Evolutionary conservation across 37 sponge, comb jelly and placozoan genomes (phyloP), one percentile per base, ranked within the genome.

Genomic region (Beroe ovata): DNA sequence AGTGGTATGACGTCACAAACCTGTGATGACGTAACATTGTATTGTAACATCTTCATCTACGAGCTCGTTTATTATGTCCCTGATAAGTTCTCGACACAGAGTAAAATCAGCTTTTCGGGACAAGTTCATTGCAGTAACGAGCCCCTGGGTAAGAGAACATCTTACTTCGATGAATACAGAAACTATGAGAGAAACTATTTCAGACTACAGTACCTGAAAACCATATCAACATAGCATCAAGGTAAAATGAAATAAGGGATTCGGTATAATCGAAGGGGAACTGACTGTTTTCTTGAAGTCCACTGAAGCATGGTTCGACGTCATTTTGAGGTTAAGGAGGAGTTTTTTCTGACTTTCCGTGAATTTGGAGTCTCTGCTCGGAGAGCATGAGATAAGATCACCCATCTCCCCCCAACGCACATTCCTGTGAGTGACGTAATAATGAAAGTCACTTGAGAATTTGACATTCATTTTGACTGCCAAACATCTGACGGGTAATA

Each of bases 251-350:
- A n/a, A n/a, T n/a, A n/a, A n/a, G n/a, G n/a, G n/a, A n/a, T n/a
- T n/a, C n/a, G n/a, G n/a, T n/a, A n/a, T n/a, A n/a, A n/a, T n/a
- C n/a, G n/a, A n/a, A n/a, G n/a, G n/a, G n/a, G n/a, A n/a, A n/a
- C 54, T 47, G 11, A 66, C 69, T 18, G 69, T 33, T 66, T 66
- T 66, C 36, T 66, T 66, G 36, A 66, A 66, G 36, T 66, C 69
- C 29, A 11, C 35, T 66, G 69, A 66, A 29, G 25, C 30, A 47
- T 47, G 54, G 36, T 66, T 30, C 35, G 30, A 30, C 11, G 69
- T 37, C 1, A 30, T 18, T 32, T 66, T 66, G 36, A 66, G 36
- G 36, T 66, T 66, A 18, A 14, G 35, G 16, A 66, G 36, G 18
- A 66, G 0, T 30, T 66, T 66, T 18, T 66, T 66, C 35, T 66